Percentiles rank a stretch among this genome's conserved stretches.
Evolutionary conservation across 2,888 invertebrate species (phyloP).

Genomic region (Itoplectis maculator): DNA sequence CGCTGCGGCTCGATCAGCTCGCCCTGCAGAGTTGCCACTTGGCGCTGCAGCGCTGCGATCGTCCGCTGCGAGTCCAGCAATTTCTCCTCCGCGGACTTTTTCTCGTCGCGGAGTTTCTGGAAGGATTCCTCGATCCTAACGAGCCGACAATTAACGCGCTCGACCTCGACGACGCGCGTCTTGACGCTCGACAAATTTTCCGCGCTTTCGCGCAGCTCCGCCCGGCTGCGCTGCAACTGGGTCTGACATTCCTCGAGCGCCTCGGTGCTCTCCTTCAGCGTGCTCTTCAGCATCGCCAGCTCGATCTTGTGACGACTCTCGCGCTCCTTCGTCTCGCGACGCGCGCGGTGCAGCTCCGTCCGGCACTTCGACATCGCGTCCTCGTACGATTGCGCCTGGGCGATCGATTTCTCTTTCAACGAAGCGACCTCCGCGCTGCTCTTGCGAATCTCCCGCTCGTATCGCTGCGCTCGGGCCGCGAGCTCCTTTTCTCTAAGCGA

Average conservation of each 20-base stretch:
- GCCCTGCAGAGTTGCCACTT: conserved; percentile 74
- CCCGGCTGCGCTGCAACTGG: conserved; percentile 76
- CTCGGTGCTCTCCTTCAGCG: conserved; percentile 76
- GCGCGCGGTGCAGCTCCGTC: conserved; percentile 74
- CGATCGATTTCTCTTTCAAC: conserved; percentile 74
- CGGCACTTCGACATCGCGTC: conserved; percentile 75
- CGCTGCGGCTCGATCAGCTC: conserved; percentile 81
- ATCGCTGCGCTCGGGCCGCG: conserved; percentile 70
- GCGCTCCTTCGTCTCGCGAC: conserved; percentile 75
- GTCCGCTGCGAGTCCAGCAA: conserved; percentile 74
- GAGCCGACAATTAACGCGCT: conserved; percentile 68
- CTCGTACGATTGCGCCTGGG: conserved; percentile 74
- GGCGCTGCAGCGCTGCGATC: conserved; percentile 75
- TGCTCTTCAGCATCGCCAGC: conserved; percentile 74
- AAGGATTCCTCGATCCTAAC: conserved; percentile 75
- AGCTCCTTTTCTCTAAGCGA: conserved; percentile 72
- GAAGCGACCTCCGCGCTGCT: conserved; percentile 70
- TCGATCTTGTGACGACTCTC: conserved; percentile 78
- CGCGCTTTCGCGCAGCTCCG: conserved; percentile 73
- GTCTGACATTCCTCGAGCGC: conserved; percentile 78
- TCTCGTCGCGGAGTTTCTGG: conserved; percentile 76
- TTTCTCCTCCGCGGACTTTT: conserved; percentile 76
- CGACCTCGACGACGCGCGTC: conserved; percentile 73
- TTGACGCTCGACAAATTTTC: conserved; percentile 73
- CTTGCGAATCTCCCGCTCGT: conserved; percentile 77